Evolutionary conservation across 2,797 vertebrate genomes (phyloP).

Genomic region (Corythornis leucogaster): DNA sequence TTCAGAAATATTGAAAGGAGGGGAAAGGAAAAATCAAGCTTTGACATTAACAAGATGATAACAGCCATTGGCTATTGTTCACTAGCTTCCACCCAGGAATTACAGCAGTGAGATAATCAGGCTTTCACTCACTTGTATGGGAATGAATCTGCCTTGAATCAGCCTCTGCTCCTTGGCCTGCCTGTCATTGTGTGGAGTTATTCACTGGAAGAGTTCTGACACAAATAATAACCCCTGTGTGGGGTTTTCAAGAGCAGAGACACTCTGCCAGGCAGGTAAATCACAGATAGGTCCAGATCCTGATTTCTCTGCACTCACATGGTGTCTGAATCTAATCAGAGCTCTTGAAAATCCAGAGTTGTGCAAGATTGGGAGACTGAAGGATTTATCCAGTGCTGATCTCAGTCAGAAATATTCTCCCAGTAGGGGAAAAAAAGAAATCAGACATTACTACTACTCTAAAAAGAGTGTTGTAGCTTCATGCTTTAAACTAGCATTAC

Average conservation of each 20-base stretch:
- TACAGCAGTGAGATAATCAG: neutral
- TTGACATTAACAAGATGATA: neutral
- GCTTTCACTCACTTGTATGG: neutral
- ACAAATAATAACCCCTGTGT: neutral
- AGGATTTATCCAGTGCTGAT: neutral
- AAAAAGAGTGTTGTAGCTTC: neutral
- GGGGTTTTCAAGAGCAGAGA: neutral
- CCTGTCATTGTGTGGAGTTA: neutral
- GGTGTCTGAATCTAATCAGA: neutral
- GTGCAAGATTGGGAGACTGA: neutral
- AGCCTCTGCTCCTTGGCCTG: neutral
- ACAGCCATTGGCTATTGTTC: neutral
- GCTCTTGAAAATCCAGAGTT: neutral
- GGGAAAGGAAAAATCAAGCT: neutral
- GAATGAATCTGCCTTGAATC: neutral
- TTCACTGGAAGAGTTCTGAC: neutral
- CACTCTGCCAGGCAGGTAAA: neutral
- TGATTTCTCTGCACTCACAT: rapidly evolving
- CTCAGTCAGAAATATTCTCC: neutral
- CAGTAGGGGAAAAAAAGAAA: neutral
- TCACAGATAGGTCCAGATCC: neutral
- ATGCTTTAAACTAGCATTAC: neutral
- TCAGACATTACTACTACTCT: neutral
- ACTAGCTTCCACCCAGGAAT: neutral
- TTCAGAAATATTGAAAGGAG: neutral